These are phyloP conservation scores for Melanerpes aurifrons DNA, from an alignment of 2,113 vertebrate species.

Conservation along the genomic window DNA sequence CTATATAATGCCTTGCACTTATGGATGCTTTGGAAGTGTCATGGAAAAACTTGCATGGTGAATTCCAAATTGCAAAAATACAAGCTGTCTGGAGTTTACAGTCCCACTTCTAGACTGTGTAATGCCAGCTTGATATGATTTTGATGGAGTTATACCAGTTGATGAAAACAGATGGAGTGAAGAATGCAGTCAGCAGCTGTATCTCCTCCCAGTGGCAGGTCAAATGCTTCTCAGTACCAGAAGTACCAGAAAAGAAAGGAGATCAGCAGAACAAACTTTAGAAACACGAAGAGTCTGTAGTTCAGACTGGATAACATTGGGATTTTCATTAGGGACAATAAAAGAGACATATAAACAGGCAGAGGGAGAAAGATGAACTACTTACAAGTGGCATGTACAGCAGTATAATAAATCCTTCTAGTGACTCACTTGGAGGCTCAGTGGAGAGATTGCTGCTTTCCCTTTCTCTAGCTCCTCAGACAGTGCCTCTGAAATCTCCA, in stretches of 20 bases:
- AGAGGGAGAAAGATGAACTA: slow-evolving; percentile 22
- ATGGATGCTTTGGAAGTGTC: background rate
- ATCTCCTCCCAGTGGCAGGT: slow-evolving; percentile 40
- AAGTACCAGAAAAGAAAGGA: slow-evolving; percentile 19
- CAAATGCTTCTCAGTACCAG: slow-evolving; percentile 18
- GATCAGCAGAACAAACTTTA: slow-evolving; percentile 36
- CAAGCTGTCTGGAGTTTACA: background rate
- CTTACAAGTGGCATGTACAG: background rate
- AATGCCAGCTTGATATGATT: background rate
- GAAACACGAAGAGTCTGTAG: slow-evolving; percentile 21
- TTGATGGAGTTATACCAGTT: background rate
- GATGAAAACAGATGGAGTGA: background rate
- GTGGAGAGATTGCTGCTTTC: background rate
- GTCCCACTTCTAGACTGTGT: background rate
- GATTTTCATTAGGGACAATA: slow-evolving; percentile 40
- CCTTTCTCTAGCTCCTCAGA: background rate
- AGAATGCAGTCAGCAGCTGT: slow-evolving; percentile 44
- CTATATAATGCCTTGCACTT: background rate
- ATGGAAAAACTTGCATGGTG: background rate
- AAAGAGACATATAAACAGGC: slow-evolving; percentile 51
- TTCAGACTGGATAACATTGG: slow-evolving; percentile 25
- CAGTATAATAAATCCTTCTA: slow-evolving; percentile 15
- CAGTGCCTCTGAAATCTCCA: background rate
- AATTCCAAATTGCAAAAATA: slow-evolving; percentile 29
- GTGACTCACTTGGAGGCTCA: background rate